Evolutionary conservation across 1,140 invertebrate genomes (phyloP), one percentile per base, ranked within the genome.

Genomic region (Caenorhabditis elegans): DNA sequence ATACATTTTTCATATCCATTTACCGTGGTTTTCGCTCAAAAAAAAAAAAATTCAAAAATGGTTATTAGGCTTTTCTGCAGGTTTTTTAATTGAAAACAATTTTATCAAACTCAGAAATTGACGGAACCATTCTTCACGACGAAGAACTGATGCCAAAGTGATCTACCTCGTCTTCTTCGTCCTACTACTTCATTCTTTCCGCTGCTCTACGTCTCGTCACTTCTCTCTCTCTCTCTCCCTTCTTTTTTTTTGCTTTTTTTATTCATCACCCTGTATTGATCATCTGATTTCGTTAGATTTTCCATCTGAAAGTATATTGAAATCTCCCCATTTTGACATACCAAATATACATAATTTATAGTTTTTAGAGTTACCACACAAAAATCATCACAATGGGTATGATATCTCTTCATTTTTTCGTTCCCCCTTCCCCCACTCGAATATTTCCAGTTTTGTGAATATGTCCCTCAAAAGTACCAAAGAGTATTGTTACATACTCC

Each of bases 381-480:
- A 70, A 34, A 70, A 70, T 39, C 60, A 70, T 39, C 39, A 3
- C 17, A 70, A 70, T 70, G 60, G 60, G 60, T 70, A 70, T 28
- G 26, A 34, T 60, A 53, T 53, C 13, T 22, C 17, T 39, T 70
- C 22, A 17, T 34, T 60, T 31, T 28, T 22, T 34, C 22, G 15
- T 2, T 39, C 11, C 34, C 31, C 28, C n/a, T n/a, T 34, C n/a
- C n/a, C n/a, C n/a, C n/a, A n/a, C n/a, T n/a, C n/a, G n/a, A n/a
- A n/a, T n/a, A n/a, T 31, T 60, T 17, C 28, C n/a, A 39, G 36
- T 70, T 43, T 39, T 70, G 60, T 70, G 60, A 70, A 70, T 70
- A 70, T 22, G 11, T 70, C 11, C 34, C 34, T 70, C n/a, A 2
- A 39, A 39, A 39, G 39, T 70, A 70, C 60, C 60, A 70, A 24